These are phyloP conservation scores for Hartigia nigra DNA, from an alignment of 2,888 invertebrate species.

Conservation along the genomic window DNA sequence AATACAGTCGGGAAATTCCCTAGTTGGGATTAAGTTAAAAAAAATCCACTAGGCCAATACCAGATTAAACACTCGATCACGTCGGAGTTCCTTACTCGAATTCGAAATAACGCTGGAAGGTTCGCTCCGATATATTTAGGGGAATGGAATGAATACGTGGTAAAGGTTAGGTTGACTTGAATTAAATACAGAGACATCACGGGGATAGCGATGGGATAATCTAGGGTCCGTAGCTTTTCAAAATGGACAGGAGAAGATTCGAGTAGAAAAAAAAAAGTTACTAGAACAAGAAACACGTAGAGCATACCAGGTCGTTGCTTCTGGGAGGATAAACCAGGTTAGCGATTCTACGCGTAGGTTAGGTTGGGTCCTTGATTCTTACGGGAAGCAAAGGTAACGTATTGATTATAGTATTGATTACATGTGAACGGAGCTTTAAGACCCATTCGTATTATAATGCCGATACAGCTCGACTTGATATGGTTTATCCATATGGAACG, in stretches of 20 bases:
- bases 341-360: background rate
- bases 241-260: background rate
- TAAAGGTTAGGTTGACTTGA: background rate
- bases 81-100: background rate
- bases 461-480: constrained; percentile 43
- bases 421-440: constrained; percentile 7
- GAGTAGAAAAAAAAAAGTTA: background rate
- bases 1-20: background rate
- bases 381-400: background rate
- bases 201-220: background rate
- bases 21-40: background rate
- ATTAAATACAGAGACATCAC: background rate
- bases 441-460: constrained; percentile 34
- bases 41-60: background rate
- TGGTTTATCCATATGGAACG: constrained; percentile 60
- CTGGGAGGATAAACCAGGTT: background rate
- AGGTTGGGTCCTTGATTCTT: background rate
- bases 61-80: background rate
- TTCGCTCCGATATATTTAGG: background rate
- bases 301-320: background rate
- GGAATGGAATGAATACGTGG: background rate
- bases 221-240: background rate
- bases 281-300: background rate
- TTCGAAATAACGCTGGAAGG: background rate
- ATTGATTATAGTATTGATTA: background rate